These are phyloP conservation scores for Melanotus villosus DNA, from an alignment of 2,888 invertebrate species.

Conservation along the genomic window DNA sequence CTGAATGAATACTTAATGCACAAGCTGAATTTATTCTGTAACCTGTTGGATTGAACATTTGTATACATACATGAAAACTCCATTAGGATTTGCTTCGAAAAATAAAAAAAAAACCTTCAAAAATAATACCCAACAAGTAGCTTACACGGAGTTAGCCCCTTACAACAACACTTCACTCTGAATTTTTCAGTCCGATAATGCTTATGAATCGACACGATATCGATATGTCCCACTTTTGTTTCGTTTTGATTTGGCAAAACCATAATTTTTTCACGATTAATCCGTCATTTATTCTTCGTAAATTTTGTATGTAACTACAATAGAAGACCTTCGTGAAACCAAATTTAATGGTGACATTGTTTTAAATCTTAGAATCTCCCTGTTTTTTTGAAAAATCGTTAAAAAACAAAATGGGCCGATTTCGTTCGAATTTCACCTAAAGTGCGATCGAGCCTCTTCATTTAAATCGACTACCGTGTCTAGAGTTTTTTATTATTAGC, in stretches of 20 bases:
- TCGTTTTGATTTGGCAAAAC: not conserved
- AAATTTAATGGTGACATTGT: no score
- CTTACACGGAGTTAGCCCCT: constrained; percentile 18
- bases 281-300: no score
- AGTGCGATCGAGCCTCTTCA: no score
- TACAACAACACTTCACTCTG: constrained; percentile 9
- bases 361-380: no score
- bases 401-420: no score
- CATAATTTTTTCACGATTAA: no score
- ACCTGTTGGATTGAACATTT: constrained; percentile 35
- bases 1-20: constrained; percentile 29
- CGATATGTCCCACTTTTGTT: not conserved
- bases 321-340: no score
- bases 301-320: no score
- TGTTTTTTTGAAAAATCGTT: no score
- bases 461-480: no score
- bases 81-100: constrained; percentile 49
- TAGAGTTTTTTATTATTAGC: no score
- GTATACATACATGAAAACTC: constrained; percentile 50
- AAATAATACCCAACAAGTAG: constrained; percentile 37
- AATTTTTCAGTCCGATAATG: not conserved
- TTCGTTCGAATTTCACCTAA: no score
- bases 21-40: constrained; percentile 27
- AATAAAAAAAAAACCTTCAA: constrained; percentile 45
- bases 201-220: not conserved